Evolutionary conservation across 30 jellyfish, hydroid and myxozoan species (phyloP), one percentile per base, ranked within the genome.

Genomic region (Aurelia aurita): DNA sequence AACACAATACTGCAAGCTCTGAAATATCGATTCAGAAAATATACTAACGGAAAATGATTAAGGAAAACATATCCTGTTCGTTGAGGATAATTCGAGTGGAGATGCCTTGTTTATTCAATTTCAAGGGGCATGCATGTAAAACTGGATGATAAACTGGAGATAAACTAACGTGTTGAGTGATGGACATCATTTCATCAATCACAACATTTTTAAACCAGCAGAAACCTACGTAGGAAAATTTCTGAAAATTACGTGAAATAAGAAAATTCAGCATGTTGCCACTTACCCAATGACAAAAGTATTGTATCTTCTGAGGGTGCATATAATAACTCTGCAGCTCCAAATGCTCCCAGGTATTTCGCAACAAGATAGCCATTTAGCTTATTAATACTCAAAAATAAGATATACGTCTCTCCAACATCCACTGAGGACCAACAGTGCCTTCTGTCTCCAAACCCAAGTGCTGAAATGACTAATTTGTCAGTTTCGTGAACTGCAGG

Each of bases 311-410:
- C 99, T 23, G 96, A 77, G 22, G 90, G 80, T 60, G 88, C 92
- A 74, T 89, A 86, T 20, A 84, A 86, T 49, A 69, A 39, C 61
- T 95, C 99, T n/a, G 99, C 98, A 31, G 99, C 99, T 45, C 99
- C 99, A 81, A 95, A 95, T 16, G 89, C 87, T 32, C 95, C 99
- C 53, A 90, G 96, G 74, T 95, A 89, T 68, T 83, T 95, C 47
- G 99, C 98, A n/a, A 95, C 97, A 54, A 95, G 79, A 58, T 76
- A 74, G 14, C 85, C 91, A 55, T 76, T 74, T 9, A 47, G 66
- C 21, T 73, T 72, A 34, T 90, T 90, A 43, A 85, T 79, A 53
- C 98, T 92, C 59, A 95, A 86, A 76, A 95, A 95, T 58, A 95
- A 61, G 25, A 85, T 96, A 55, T 95, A 89, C 22, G 97, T 80